Evolutionary conservation across 2,888 invertebrate genomes (phyloP), one percentile per base, ranked within the genome.

Genomic region (Drosophila hamatofila): DNA sequence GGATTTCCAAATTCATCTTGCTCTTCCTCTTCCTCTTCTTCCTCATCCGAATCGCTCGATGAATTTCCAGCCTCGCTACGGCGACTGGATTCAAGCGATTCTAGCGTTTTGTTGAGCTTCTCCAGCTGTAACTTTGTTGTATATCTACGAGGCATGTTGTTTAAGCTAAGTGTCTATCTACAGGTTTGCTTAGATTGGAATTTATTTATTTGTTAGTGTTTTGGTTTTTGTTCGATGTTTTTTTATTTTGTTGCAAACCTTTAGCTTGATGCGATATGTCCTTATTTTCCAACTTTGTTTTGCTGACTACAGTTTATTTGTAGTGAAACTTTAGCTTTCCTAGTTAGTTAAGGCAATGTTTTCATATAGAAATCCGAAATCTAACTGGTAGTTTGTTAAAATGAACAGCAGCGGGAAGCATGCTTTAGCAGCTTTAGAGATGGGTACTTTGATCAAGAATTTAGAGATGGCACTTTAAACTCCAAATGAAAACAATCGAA

Each of bases 71-170:
- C 33, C 16, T 55, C 41, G 14, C 33, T 8, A 0, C n/a, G 11
- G 0, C 30, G 5, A 23, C n/a, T 52, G 23, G n/a, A 37, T 18
- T 52, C 16, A 0, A 11, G 44, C 2, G 63, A 63, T 5, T 63
- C 30, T 2, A 66, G 21, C 4, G 46, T 55, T 54, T 27, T 9
- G 21, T 25, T 39, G 9, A 66, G 55, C 25, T 66, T 66, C 14
- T 21, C 39, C 3, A 66, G 25, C n/a, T 9, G 11, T 30, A 67
- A 11, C 18, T 46, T 46, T 9, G n/a, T 68, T 3, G 23, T 8
- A 21, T 48, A 33, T 66, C 55, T 54, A 12, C 69, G 33, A 7
- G 21, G 69, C 66, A 66, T 66, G 11, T 8, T 54, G 25, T 41
- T 49, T 25, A 6, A 39, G 16, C 39, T 46, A 46, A 12, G 42